Conservation (phyloP, 2,113 vertebrate species). For the Halcyon malimbica region DNA sequence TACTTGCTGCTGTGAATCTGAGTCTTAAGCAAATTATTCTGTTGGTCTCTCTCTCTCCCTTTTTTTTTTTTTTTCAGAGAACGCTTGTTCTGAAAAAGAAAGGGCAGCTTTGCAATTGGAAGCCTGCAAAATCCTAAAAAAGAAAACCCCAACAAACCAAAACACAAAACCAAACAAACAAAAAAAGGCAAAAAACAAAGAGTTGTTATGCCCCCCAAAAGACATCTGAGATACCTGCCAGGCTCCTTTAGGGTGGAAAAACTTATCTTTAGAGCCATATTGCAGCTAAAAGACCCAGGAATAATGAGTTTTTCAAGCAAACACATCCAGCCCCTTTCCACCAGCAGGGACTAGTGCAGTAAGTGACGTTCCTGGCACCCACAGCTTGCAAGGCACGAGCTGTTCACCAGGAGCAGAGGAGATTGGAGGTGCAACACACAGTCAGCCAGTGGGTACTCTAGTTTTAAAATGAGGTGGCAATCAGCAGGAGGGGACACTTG, state of each 20-base stretch:
- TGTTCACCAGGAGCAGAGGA: neutral
- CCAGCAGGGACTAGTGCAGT: neutral
- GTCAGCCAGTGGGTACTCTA: neutral
- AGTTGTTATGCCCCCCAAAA: neutral
- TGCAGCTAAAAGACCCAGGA: neutral
- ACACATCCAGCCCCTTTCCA: neutral
- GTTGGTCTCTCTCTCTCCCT: neutral
- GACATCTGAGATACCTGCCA: neutral
- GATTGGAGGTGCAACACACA: rapidly evolving
- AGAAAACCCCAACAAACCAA: neutral
- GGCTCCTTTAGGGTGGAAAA: neutral
- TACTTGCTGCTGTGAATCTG: constrained; percentile 36
- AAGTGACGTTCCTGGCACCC: neutral
- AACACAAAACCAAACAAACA: neutral
- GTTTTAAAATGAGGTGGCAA: neutral
- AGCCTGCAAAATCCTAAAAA: neutral
- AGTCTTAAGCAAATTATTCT: constrained; percentile 60
- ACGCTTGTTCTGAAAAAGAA: neutral
- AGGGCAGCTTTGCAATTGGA: neutral
- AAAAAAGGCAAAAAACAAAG: neutral
- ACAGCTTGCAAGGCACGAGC: rapidly evolving
- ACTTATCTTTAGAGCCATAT: neutral
- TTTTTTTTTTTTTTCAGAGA: neutral
- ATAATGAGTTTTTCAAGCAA: neutral
- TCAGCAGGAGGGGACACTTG: neutral